These are phyloP conservation scores for Anisognathus igniventris DNA, from an alignment of 2,797 vertebrate genomes.

Conservation along the genomic window DNA sequence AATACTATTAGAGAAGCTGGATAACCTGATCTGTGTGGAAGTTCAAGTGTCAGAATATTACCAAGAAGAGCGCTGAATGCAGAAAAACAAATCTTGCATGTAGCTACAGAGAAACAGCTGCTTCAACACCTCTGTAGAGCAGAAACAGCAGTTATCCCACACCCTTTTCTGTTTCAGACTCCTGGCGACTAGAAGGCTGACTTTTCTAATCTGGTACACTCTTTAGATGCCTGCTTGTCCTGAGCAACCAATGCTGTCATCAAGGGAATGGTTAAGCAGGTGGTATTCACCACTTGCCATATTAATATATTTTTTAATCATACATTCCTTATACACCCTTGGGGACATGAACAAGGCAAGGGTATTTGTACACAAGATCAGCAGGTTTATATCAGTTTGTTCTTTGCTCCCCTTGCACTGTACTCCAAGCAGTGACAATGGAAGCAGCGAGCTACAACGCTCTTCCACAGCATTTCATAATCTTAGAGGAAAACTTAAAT, in stretches of 20 bases:
- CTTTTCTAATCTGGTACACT: background rate
- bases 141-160: background rate
- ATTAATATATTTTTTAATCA: background rate
- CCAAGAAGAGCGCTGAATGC: fast-evolving
- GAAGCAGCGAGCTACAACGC: background rate
- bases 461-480: background rate
- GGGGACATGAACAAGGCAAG: background rate
- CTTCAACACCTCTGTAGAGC: background rate
- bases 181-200: background rate
- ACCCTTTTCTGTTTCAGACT: background rate
- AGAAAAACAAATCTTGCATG: background rate
- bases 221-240: background rate
- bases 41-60: background rate
- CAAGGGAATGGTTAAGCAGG: background rate
- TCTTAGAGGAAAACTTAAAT: background rate
- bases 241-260: background rate
- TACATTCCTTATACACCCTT: background rate
- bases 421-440: background rate
- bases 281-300: background rate
- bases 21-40: background rate
- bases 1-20: background rate
- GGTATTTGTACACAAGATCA: background rate
- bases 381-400: background rate
- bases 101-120: background rate
- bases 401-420: background rate